Percentiles rank a stretch among this genome's conserved stretches.
Evolutionary conservation across 2,888 invertebrate genomes (phyloP).

Genomic region (Altica lythri): DNA sequence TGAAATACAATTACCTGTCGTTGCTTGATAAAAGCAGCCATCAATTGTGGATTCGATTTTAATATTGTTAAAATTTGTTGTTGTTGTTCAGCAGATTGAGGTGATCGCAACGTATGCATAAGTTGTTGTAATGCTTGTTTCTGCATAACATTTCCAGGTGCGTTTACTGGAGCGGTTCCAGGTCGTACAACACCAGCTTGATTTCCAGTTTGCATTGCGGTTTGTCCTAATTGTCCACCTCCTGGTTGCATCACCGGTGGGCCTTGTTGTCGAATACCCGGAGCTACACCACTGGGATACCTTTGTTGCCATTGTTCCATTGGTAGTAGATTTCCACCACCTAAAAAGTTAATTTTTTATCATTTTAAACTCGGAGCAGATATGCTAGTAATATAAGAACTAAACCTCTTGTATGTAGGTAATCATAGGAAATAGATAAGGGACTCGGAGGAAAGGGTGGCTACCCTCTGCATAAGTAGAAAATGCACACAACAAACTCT

Average conservation of each 20-base stretch:
- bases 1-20: slow-evolving; percentile 63
- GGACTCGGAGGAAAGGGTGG: too few relatives aligned
- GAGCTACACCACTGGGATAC: slow-evolving; percentile 56
- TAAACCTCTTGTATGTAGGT: too few relatives aligned
- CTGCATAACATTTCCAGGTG: slow-evolving; percentile 54
- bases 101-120: slow-evolving; percentile 87
- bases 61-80: slow-evolving; percentile 86
- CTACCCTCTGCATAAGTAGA: too few relatives aligned
- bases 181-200: slow-evolving; percentile 38
- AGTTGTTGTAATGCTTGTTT: slow-evolving; percentile 81
- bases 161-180: slow-evolving; percentile 38
- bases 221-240: slow-evolving; percentile 44
- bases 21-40: slow-evolving; percentile 94
- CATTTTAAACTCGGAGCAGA: too few relatives aligned
- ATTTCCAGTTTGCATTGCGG: slow-evolving; percentile 37
- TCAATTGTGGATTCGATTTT: slow-evolving; percentile 91
- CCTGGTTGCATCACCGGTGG: slow-evolving; percentile 54
- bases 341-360: too few relatives aligned
- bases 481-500: too few relatives aligned
- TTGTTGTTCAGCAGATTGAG: slow-evolving; percentile 90
- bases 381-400: too few relatives aligned
- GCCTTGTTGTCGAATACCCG: slow-evolving; percentile 58
- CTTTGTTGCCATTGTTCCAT: slow-evolving; percentile 64
- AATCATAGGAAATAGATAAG: too few relatives aligned
- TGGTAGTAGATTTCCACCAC: slow-evolving; percentile 59